Evolutionary conservation across 2,113 vertebrate genomes (phyloP), one percentile per base, ranked within the genome.

Genomic region (Phoenicopterus ruber): DNA sequence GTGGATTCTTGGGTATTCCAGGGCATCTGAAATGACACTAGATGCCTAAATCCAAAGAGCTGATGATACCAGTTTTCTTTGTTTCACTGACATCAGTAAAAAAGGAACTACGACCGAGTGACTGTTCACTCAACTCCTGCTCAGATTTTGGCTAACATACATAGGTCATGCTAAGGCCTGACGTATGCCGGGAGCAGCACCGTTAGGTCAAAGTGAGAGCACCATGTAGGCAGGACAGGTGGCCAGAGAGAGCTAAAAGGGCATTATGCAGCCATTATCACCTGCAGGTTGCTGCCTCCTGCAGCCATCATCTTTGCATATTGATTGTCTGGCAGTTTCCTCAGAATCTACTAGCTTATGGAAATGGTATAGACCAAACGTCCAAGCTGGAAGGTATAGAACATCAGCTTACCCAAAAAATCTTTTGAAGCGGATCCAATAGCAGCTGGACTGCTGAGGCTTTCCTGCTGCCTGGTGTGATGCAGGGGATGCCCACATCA

Each of bases 401-500:
- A 61, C 42, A 44, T 2, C 17, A 67, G 5, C 18, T 62, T 63
- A 54, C 3, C 22, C 26, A 32, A 57, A 71, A 42, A 62, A 38
- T 6, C 6, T 67, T 82, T 61, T 40, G 28, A 66, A 76, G 28
- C 0, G 0, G 12, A 62, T 58, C 26, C 28, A 72, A 44, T 11
- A 92, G 52, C 47, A 76, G 22, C 36, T 72, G 67, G 24, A 91
- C 20, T 22, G 25, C 52, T 76, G 47, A 77, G 16, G 54, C 52
- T 40, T 80, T 91, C 34, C 62, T 61, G 29, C 11, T 42, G 62
- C 16, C 47, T 3, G 1, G 12, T 14, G 34, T 52, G 42, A 76
- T 46, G 59, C 14, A 59, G 19, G 15, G 32, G 5, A 44, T 5
- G 5, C 24, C 18, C 4, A 2, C 26, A 67, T 28, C 0, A 0